These are phyloP conservation scores for Boloria euphrosyne DNA, from an alignment of 2,888 invertebrate genomes.

Conservation along the genomic window DNA sequence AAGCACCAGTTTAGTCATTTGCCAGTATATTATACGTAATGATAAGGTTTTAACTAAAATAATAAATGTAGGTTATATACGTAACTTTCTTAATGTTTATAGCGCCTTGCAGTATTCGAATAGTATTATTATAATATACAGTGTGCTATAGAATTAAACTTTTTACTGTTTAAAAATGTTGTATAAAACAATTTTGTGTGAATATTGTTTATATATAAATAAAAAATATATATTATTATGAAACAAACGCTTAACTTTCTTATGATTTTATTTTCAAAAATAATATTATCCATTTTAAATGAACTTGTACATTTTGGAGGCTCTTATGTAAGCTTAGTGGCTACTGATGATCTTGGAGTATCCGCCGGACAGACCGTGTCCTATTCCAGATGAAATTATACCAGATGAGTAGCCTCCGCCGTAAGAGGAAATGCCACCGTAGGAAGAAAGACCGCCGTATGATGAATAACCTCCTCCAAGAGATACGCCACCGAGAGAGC, in stretches of 20 bases:
- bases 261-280: constrained; percentile 33
- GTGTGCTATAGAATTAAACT: neutral
- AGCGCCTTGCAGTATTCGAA: neutral
- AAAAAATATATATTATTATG: constrained; percentile 24
- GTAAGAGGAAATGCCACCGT: constrained; percentile 13
- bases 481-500: constrained; percentile 17
- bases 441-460: constrained; percentile 11
- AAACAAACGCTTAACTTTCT: constrained; percentile 26
- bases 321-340: constrained; percentile 41
- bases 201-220: constrained; percentile 22
- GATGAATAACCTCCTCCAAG: constrained; percentile 11
- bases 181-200: constrained; percentile 14
- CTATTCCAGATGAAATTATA: constrained; percentile 24
- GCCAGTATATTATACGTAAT: constrained; percentile 1
- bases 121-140: constrained; percentile 3
- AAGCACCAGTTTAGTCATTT: constrained; percentile 6
- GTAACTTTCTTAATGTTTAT: constrained; percentile 8
- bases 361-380: constrained; percentile 30
- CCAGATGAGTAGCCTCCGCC: constrained; percentile 25
- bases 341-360: constrained; percentile 42
- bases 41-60: neutral
- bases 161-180: constrained; percentile 1
- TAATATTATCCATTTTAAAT: constrained; percentile 40
- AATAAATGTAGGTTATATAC: too few species aligned
- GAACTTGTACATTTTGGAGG: constrained; percentile 41